Base-by-base conservation (phyloP, 2,113 vertebrate genomes). In the Bettongia penicillata region DNA sequence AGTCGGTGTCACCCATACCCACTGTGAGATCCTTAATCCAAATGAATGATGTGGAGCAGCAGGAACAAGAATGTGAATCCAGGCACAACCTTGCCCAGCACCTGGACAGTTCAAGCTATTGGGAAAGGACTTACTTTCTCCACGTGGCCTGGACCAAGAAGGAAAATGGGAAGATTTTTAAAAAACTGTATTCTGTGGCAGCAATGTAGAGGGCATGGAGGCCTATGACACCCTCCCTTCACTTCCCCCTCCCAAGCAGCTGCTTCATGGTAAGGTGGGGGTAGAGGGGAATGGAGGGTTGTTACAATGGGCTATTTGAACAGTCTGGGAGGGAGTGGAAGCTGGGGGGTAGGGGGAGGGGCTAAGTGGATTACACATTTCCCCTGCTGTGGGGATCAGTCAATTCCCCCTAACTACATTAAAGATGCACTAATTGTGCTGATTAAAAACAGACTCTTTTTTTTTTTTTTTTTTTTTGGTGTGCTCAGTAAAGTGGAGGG, bases 381-480 rank as follows among this genome's bases (percentile, higher is more conserved):
- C 14, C 77, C 95, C 93, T 89, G 22, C 91, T 93, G 90, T 94
- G 55, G 94, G 53, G 23, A 92, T 96, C 84, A 11, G 97, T 97
- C 68, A 95, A 97, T 96, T 97, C 93, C 96, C 98, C 95, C 96
- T 98, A 98, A 98, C 98, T 98, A 97, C 97, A 98, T 98, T 98
- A 98, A 98, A 98, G 97, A 98, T 98, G 98, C 96, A 96, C 97
- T 98, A 98, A 98, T 97, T 98, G 98, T 97, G 96, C 97, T 98
- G 98, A 98, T 98, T 98, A 97, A 97, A 98, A 98, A 97, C 98
- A 98, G 98, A 98, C 97, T 97, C 96, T 94, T 97, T 97, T 51
- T 51, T 51, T 51, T 51, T 97, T 97, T 96, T 51, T 51, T 51
- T 51, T 51, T 97, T 97, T 96, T 95, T 96, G 97, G 96, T 97